phyloP scores from a whole-genome alignment of 2,113 vertebrate species.

The Beaufortia kweichowensis region DNA sequence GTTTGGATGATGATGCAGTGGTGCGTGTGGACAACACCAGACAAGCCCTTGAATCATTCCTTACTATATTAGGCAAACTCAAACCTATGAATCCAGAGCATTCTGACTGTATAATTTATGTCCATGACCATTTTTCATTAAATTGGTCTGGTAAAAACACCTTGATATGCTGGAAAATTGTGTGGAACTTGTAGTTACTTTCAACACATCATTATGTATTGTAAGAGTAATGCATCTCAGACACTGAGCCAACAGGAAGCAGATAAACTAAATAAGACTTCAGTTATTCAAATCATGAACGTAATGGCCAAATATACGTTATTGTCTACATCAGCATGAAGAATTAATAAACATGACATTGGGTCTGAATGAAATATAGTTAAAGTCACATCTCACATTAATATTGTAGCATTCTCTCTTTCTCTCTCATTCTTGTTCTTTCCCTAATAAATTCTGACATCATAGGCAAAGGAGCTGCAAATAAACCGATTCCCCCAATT shows the following conservation, averaged over 20 bases:
- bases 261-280: slow-evolving; percentile 15
- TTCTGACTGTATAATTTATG: not conserved
- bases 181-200: not conserved
- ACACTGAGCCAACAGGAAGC: slow-evolving; percentile 12
- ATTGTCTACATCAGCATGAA: slow-evolving; percentile 18
- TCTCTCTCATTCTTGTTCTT: not conserved
- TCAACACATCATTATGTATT: slow-evolving; percentile 18
- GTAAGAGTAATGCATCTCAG: not conserved
- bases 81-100: not conserved
- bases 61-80: not conserved
- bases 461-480: slow-evolving; percentile 4
- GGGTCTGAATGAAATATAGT: slow-evolving; percentile 20
- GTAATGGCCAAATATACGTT: slow-evolving; percentile 2
- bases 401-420: slow-evolving; percentile 30
- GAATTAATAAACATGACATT: slow-evolving; percentile 11
- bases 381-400: slow-evolving; percentile 19
- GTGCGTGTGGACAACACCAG: not conserved
- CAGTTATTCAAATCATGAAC: slow-evolving; percentile 15
- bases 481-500: not conserved
- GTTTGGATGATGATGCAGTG: not conserved
- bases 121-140: too few species aligned
- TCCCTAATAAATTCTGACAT: slow-evolving; percentile 25
- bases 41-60: not conserved
- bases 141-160: not conserved
- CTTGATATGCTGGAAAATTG: slow-evolving; percentile 19